phyloP scores from a whole-genome alignment of 1,140 invertebrate species.

The Caenorhabditis briggsae region DNA sequence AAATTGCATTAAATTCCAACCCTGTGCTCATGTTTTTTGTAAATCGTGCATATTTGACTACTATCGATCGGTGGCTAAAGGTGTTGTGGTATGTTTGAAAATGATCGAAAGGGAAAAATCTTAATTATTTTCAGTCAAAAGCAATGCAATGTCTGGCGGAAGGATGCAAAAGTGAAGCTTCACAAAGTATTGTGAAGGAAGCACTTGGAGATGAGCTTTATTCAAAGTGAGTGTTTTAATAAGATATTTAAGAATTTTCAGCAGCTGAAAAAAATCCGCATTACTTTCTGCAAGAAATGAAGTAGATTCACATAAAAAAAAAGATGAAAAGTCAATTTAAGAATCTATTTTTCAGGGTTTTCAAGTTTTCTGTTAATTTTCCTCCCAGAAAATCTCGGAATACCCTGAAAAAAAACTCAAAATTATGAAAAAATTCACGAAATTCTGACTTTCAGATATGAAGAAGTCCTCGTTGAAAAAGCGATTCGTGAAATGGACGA shows the following conservation, averaged over 20 bases:
- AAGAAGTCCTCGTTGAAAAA: neutral
- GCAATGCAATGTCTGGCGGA: conserved; percentile 19
- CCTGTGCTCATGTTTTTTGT: conserved; percentile 20
- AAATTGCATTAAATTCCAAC: conserved; percentile 31
- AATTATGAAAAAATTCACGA: too few species aligned
- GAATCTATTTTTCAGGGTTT: too few species aligned
- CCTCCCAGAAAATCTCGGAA: too few species aligned
- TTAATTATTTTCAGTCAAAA: conserved; percentile 26
- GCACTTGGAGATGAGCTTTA: conserved; percentile 13
- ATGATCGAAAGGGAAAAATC: too few species aligned
- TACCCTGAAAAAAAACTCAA: too few species aligned
- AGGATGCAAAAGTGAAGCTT: conserved; percentile 3
- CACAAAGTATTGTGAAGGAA: neutral
- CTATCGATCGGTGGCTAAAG: neutral
- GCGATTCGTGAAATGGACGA: conserved; percentile 31
- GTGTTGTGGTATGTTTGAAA: neutral
- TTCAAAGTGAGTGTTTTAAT: neutral
- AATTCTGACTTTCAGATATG: neutral
- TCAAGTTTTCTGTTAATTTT: too few species aligned
- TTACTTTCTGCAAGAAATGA: too few species aligned
- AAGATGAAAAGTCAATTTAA: too few species aligned
- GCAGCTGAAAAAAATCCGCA: too few species aligned
- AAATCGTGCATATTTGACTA: conserved; percentile 33
- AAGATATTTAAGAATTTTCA: too few species aligned
- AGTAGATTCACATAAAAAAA: too few species aligned